Evolutionary conservation across 2,888 invertebrate genomes (phyloP).

Genomic region (Villa cingulata): DNA sequence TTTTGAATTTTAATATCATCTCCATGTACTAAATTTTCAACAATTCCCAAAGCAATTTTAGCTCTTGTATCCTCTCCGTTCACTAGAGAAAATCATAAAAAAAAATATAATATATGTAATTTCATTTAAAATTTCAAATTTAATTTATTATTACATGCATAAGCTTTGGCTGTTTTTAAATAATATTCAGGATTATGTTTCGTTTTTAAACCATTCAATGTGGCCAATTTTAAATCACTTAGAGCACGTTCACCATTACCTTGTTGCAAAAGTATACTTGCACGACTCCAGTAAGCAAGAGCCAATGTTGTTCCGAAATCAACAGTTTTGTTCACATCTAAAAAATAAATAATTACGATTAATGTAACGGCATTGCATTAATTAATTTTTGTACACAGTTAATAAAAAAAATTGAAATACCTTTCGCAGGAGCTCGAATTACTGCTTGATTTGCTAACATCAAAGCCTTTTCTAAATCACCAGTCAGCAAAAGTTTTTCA

Average conservation of each 20-base stretch:
- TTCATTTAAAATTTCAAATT: not conserved
- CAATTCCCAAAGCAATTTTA: slow-evolving; percentile 50
- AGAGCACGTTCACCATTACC: slow-evolving; percentile 47
- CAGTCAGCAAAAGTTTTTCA: slow-evolving; percentile 41
- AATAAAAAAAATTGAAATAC: slow-evolving; percentile 34
- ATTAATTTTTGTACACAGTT: no score
- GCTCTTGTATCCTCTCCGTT: slow-evolving; percentile 47
- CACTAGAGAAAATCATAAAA: slow-evolving; percentile 36
- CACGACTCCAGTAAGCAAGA: slow-evolving; percentile 51
- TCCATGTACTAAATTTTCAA: slow-evolving; percentile 42
- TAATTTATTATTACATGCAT: slow-evolving; percentile 29
- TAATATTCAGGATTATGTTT: slow-evolving; percentile 52
- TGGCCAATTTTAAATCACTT: slow-evolving; percentile 51
- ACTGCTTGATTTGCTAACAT: slow-evolving; percentile 57
- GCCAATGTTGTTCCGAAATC: slow-evolving; percentile 52
- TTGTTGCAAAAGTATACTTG: slow-evolving; percentile 46
- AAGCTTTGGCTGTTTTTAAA: slow-evolving; percentile 55
- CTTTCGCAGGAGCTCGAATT: slow-evolving; percentile 52
- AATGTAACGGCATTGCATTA: no score
- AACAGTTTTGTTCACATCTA: slow-evolving; percentile 38
- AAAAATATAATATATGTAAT: no score
- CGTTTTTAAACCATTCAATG: slow-evolving; percentile 48
- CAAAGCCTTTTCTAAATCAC: slow-evolving; percentile 45
- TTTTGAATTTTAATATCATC: slow-evolving; percentile 35
- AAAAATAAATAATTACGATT: not conserved